Percentiles rank a stretch among this genome's conserved stretches.
Conservation (phyloP, 2,797 vertebrate species). For the Labroides dimidiatus region DNA sequence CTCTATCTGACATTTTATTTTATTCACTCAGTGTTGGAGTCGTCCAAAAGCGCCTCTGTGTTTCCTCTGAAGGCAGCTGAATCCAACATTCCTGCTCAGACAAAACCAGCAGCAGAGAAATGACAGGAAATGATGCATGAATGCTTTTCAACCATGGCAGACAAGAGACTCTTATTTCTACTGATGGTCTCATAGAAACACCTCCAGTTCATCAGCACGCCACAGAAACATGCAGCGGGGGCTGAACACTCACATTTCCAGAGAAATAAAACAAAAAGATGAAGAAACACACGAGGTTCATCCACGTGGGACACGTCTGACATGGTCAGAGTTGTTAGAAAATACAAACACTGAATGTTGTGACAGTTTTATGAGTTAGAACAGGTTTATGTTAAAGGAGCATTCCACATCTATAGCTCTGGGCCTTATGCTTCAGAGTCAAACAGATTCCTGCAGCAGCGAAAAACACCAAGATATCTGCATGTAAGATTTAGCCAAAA, state of each 20-base stretch:
- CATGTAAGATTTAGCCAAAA: no score
- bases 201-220: background rate
- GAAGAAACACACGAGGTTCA: background rate
- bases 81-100: conserved; percentile 14
- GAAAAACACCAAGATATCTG: no score
- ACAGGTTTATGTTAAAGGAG: no score
- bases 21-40: background rate
- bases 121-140: conserved; percentile 23
- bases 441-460: no score
- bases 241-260: no score
- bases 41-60: conserved; percentile 13
- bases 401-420: no score
- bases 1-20: background rate
- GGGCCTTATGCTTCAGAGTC: no score
- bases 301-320: background rate
- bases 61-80: conserved; percentile 27
- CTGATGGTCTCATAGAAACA: background rate
- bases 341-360: no score
- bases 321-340: no score
- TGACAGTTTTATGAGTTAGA: no score
- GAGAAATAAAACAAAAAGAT: background rate
- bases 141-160: background rate
- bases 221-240: background rate
- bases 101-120: background rate
- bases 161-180: background rate